Base-by-base conservation (phyloP, 2,113 vertebrate genomes). In the Saimiri boliviensis region DNA sequence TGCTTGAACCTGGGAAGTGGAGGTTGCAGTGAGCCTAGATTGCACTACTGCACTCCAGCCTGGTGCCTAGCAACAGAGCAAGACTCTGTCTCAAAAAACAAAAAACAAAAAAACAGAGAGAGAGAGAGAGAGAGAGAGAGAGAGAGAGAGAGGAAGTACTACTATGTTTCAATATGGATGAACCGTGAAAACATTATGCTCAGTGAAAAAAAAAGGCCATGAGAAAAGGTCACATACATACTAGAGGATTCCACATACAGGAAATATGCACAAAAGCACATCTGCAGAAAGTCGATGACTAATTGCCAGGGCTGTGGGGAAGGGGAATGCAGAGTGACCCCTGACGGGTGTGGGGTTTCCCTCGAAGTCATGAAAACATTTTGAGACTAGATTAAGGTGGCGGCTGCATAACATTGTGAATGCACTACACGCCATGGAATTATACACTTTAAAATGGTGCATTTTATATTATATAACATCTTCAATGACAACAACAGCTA, bases 391-490 rank as follows among this genome's bases (percentile, higher is more conserved):
- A 86, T 32, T 35, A 11, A 83, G 56, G 32, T 4, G 9, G 47
- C 42, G 70, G 40, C 17, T 86, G 21, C 8, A 45, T 3, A 25
- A 70, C 68, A 60, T 3, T 60, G 76, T 52, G 60, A 56, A 56
- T 47, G 42, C 25, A 73, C 30, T 73, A 66, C n/a, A 93, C 5
- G 35, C 8, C 30, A 42, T 12, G 3, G 3, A 77, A 54, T 30
- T 1, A 6, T 35, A 49, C 23, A 37, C 42, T 91, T 80, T 25
- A 47, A 87, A 82, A 49, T 32, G 16, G 42, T 49, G 23, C 49
- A 32, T 56, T 87, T 93, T 76, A 60, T 68, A 49, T 49, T 35
- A 77, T 20, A 45, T 47, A 14, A 30, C 27, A 89, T 85, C 89
- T 42, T 52, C 71, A 88, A 20, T 47, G 30, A 13, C 32, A 60